These are phyloP conservation scores for Eulemur rufifrons DNA, from an alignment of 2,113 vertebrate species.

Conservation along the genomic window DNA sequence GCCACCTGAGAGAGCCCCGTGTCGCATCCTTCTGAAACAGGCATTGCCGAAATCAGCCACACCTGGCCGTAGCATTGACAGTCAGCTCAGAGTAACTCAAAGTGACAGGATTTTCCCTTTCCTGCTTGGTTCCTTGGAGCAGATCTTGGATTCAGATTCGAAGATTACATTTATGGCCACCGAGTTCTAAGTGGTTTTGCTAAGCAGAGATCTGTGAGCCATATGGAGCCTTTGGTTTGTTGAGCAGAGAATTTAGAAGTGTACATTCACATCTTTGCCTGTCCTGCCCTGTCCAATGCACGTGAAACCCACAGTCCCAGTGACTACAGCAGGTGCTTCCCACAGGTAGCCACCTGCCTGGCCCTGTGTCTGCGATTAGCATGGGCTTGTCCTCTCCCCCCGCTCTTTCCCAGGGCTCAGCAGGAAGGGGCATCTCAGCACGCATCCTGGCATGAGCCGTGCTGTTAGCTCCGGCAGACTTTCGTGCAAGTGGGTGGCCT, in stretches of 20 bases:
- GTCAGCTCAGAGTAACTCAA: background rate
- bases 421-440: background rate
- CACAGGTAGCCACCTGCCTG: rapidly evolving
- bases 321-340: background rate
- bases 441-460: background rate
- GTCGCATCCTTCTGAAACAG: background rate
- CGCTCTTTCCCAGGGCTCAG: background rate
- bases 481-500: rapidly evolving
- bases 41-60: rapidly evolving
- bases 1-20: rapidly evolving
- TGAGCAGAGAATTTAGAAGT: background rate
- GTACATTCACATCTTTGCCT: too few species aligned
- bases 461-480: background rate
- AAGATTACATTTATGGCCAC: rapidly evolving
- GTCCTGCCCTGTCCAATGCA: background rate
- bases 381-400: rapidly evolving
- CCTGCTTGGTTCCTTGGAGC: background rate
- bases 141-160: background rate
- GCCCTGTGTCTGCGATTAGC: background rate
- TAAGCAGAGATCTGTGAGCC: background rate
- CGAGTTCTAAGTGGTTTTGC: background rate
- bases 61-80: rapidly evolving
- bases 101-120: background rate
- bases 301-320: rapidly evolving
- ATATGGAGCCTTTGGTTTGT: background rate